A percentile compares a stretch with the other conserved stretches of the same genome.
phyloP scores from a whole-genome alignment of 2,797 vertebrate species.

The Orestias chungarensis region DNA sequence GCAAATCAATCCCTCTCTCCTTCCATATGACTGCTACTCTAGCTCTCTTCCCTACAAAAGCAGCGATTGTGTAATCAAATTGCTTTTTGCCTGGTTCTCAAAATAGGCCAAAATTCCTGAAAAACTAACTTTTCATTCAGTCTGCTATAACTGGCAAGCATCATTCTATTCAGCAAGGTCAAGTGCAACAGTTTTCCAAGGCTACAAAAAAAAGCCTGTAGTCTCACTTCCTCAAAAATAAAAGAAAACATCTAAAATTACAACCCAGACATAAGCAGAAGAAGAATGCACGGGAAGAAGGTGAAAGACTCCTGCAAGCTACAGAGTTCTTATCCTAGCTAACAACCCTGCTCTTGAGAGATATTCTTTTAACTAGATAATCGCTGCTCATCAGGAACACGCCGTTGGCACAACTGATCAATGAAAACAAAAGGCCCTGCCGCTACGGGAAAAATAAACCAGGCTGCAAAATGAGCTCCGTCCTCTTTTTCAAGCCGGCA shows the following conservation, averaged over 20 bases:
- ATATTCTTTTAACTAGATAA: constrained; percentile 46
- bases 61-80: constrained; percentile 10
- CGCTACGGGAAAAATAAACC: constrained; percentile 30
- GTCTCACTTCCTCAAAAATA: constrained; percentile 62
- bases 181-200: constrained; percentile 14
- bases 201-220: constrained; percentile 25
- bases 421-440: constrained; percentile 48
- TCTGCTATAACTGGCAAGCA: constrained; percentile 2
- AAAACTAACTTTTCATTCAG: constrained; percentile 1
- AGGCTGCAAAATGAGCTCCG: constrained; percentile 24
- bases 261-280: constrained; percentile 14
- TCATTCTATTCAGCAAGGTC: constrained; percentile 17
- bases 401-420: constrained; percentile 27
- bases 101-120: constrained; percentile 3
- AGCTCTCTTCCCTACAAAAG: constrained; percentile 15
- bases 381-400: constrained; percentile 26
- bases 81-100: neutral
- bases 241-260: constrained; percentile 66
- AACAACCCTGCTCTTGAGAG: constrained; percentile 27
- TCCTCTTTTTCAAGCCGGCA: constrained; percentile 32
- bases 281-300: constrained; percentile 30
- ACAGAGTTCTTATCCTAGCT: constrained; percentile 12
- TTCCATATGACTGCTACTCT: constrained; percentile 20
- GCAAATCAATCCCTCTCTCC: constrained; percentile 59
- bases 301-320: constrained; percentile 17